Evolutionary conservation across 2,888 invertebrate species (phyloP).

Genomic region (Chydorus sphaericus): DNA sequence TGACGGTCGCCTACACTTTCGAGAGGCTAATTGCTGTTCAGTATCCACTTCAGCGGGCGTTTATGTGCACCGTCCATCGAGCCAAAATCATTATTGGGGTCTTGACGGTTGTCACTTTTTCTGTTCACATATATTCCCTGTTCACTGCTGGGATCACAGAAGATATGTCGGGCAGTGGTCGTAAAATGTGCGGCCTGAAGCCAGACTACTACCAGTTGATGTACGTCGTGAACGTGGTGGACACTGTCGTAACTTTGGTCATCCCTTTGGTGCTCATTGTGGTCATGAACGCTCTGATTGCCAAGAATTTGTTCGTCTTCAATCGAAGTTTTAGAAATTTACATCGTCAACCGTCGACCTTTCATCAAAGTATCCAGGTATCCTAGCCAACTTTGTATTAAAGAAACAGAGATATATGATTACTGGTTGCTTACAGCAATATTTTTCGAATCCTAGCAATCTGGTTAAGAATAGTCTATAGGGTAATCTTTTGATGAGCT

Average conservation of each 20-base stretch:
- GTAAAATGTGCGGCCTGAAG: slow-evolving; percentile 35
- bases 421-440: too few species aligned
- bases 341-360: too few species aligned
- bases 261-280: slow-evolving; percentile 55
- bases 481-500: too few species aligned
- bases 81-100: slow-evolving; percentile 45
- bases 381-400: too few species aligned
- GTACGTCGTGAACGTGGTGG: slow-evolving; percentile 48
- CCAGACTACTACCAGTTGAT: slow-evolving; percentile 37
- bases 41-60: slow-evolving; percentile 53
- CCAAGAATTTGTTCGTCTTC: slow-evolving; percentile 39
- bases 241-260: slow-evolving; percentile 54
- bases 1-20: slow-evolving; percentile 69
- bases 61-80: slow-evolving; percentile 54
- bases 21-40: slow-evolving; percentile 69
- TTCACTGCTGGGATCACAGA: slow-evolving; percentile 32
- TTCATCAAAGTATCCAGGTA: too few species aligned
- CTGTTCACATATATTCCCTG: slow-evolving; percentile 39
- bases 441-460: too few species aligned
- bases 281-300: slow-evolving; percentile 53
- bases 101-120: slow-evolving; percentile 37
- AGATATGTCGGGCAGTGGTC: too few species aligned
- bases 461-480: too few species aligned
- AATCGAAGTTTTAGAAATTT: slow-evolving; percentile 20
- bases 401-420: too few species aligned